Conservation (phyloP, 1,140 invertebrate genomes). For the Zaprionus africanus region DNA sequence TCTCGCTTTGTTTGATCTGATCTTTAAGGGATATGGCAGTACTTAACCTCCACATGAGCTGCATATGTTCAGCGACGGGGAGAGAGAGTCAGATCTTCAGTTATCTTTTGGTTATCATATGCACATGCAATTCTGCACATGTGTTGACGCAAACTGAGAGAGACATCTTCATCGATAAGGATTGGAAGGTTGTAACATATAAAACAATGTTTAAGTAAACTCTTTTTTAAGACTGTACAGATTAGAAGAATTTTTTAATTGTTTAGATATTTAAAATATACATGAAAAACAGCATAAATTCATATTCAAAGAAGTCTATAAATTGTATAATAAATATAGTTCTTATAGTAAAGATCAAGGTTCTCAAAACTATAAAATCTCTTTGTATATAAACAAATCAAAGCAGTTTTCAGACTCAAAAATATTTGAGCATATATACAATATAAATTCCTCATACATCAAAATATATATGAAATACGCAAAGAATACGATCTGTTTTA, state of each 20-base stretch:
- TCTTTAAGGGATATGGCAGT: conserved; percentile 30
- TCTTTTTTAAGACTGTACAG: too few relatives aligned
- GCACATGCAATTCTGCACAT: conserved; percentile 6
- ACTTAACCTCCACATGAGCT: conserved; percentile 64
- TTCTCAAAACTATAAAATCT: background rate
- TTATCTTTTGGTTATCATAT: background rate
- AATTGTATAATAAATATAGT: too few relatives aligned
- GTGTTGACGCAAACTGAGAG: background rate
- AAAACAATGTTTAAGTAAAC: too few relatives aligned
- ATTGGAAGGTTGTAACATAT: background rate
- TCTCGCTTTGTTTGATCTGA: conserved; percentile 47
- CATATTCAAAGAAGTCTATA: too few relatives aligned
- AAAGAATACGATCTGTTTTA: too few relatives aligned
- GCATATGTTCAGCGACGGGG: conserved; percentile 51
- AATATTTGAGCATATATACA: too few relatives aligned
- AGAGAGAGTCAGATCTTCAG: conserved; percentile 4
- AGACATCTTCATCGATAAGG: background rate
- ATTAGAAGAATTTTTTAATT: too few relatives aligned
- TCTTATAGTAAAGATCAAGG: background rate
- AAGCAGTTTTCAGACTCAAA: too few relatives aligned
- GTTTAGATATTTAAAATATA: too few relatives aligned
- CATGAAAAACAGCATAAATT: too few relatives aligned
- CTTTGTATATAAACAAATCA: background rate
- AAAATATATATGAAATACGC: too few relatives aligned
- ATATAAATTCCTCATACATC: too few relatives aligned